phyloP scores from a whole-genome alignment of 2,113 vertebrate species.

The Aspiorhynchus laticeps region DNA sequence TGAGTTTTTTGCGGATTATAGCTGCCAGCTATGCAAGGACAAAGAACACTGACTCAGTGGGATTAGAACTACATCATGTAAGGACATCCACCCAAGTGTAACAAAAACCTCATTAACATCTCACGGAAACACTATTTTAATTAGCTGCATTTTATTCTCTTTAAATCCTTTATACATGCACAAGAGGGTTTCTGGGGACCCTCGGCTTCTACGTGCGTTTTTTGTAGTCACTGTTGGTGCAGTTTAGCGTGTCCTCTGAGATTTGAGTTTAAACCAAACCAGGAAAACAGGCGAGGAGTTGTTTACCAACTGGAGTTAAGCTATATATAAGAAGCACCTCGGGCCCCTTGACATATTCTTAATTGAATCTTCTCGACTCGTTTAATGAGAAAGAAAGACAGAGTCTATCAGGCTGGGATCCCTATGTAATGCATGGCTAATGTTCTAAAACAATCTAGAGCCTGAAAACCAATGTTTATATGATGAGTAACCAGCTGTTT shows the following conservation, averaged over 20 bases:
- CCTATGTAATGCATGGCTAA: conserved; percentile 37
- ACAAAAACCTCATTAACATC: conserved; percentile 63
- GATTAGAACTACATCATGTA: conserved; percentile 61
- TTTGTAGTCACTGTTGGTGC: conserved; percentile 14
- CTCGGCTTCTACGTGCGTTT: conserved; percentile 6
- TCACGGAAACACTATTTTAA: conserved; percentile 60
- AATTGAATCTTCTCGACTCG: conserved; percentile 34
- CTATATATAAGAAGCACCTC: conserved; percentile 23
- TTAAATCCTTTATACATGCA: conserved; percentile 51
- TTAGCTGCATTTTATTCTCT: conserved; percentile 60
- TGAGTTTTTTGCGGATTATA: conserved; percentile 55
- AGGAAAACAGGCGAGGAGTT: conserved; percentile 20
- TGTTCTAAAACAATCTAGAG: conserved; percentile 23
- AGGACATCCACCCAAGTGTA: conserved; percentile 57
- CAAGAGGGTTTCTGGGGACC: conserved; percentile 33
- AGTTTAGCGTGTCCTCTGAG: conserved; percentile 26
- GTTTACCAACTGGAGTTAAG: conserved; percentile 37
- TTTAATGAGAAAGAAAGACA: conserved; percentile 40
- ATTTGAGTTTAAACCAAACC: conserved; percentile 31
- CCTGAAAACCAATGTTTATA: conserved; percentile 14
- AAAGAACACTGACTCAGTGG: conserved; percentile 58
- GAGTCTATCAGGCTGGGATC: conserved; percentile 28
- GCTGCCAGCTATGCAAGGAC: conserved; percentile 53
- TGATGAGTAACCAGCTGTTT: conserved; percentile 18
- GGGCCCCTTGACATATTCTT: conserved; percentile 28